Percentiles rank a stretch among this genome's conserved stretches.
Evolutionary conservation across 2,797 vertebrate species (phyloP).

Genomic region (Fistularia commersonii): DNA sequence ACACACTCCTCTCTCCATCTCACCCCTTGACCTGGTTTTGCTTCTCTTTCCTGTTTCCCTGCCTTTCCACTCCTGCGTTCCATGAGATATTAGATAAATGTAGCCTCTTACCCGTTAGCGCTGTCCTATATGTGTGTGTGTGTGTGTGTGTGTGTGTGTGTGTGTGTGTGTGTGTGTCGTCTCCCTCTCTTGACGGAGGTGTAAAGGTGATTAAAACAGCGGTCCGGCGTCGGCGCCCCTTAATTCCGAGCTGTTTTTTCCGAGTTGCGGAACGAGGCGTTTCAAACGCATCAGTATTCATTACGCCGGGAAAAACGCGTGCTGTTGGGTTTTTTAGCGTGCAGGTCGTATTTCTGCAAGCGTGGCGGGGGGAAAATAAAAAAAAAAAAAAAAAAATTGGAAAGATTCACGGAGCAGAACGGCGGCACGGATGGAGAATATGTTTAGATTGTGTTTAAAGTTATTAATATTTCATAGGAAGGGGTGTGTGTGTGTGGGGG

Average conservation of each 20-base stretch:
- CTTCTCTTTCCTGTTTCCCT: conserved; percentile 41
- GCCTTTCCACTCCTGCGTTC: conserved; percentile 31
- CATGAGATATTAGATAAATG: conserved; percentile 56
- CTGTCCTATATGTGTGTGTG: conserved; percentile 13
- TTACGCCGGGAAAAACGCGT: conserved; percentile 41
- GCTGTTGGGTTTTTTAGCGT: too few relatives aligned
- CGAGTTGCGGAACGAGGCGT: conserved; percentile 47
- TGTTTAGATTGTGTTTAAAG: conserved; percentile 11
- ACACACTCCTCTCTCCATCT: conserved; percentile 43
- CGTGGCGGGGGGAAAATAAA: too few relatives aligned
- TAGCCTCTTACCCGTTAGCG: too few relatives aligned
- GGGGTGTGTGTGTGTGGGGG: conserved; percentile 1
- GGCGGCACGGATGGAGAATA: conserved; percentile 16
- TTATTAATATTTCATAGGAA: conserved; percentile 13
- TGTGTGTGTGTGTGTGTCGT: conserved; percentile 28
- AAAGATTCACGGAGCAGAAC: conserved; percentile 21
- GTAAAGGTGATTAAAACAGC: conserved; percentile 62
- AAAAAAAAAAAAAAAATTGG: too few relatives aligned
- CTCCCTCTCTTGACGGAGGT: conserved; percentile 37
- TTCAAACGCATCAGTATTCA: conserved; percentile 63
- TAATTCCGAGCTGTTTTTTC: conserved; percentile 66
- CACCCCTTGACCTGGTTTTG: conserved; percentile 32
- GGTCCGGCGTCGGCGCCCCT: conserved; percentile 48
- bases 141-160: conserved; percentile 10
- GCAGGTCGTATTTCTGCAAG: too few relatives aligned